Conservation (phyloP, 53 echinoderm and acorn worm genomes). For the Crossaster papposus region DNA sequence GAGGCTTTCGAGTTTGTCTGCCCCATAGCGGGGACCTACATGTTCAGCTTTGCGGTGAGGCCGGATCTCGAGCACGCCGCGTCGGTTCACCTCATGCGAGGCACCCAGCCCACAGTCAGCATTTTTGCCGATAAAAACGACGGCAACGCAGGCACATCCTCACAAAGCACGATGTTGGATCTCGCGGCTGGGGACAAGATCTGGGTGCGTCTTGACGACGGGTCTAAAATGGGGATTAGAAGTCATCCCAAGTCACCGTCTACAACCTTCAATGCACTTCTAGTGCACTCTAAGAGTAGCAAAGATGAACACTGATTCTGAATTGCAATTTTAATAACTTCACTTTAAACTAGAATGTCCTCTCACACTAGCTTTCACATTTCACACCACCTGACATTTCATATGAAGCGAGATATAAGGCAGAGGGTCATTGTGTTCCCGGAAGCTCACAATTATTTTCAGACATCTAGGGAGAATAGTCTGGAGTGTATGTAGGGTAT, state of each 20-base stretch:
- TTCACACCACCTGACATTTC: too few species aligned
- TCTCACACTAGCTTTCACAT: too few species aligned
- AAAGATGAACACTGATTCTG: not conserved
- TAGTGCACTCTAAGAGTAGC: conserved; percentile 2
- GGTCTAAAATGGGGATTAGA: conserved; percentile 40
- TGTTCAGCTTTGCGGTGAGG: conserved; percentile 58
- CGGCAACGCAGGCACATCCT: conserved; percentile 45
- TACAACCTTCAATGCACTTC: conserved; percentile 51
- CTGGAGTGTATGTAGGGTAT: too few species aligned
- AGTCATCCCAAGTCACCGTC: conserved; percentile 50
- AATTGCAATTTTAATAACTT: not conserved
- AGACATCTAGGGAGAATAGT: too few species aligned
- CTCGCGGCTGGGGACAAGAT: conserved; percentile 46
- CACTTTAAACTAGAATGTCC: too few species aligned
- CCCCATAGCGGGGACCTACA: conserved; percentile 46
- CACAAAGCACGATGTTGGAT: conserved; percentile 46
- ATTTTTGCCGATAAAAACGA: conserved; percentile 45
- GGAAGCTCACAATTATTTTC: too few species aligned
- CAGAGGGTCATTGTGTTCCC: too few species aligned
- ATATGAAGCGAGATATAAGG: too few species aligned
- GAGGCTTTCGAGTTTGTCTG: conserved; percentile 37
- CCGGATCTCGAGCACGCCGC: conserved; percentile 31
- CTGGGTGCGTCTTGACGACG: conserved; percentile 49
- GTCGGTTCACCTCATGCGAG: conserved; percentile 57
- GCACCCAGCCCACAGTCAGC: conserved; percentile 32